Conservation (phyloP, 2,797 vertebrate species). For the Nothura maculosa region DNA sequence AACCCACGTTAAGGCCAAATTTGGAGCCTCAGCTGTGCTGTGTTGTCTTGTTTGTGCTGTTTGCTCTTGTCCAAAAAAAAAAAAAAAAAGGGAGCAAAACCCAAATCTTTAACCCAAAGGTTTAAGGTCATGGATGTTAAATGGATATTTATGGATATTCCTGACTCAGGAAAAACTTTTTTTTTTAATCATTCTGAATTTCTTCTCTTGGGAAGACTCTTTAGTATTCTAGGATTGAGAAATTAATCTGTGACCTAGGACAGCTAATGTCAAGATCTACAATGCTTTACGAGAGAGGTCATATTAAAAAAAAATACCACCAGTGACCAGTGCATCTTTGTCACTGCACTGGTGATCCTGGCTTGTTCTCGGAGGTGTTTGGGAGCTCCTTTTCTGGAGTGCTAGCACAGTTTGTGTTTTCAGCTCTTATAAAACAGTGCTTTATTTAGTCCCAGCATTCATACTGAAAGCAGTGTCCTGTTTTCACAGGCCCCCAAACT, state of each 20-base stretch:
- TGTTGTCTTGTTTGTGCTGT: not conserved
- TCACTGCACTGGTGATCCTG: not conserved
- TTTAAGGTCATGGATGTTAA: not conserved
- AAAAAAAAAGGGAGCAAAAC: not conserved
- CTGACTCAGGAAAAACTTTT: not conserved
- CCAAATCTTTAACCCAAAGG: too few relatives aligned
- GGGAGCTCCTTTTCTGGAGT: not conserved
- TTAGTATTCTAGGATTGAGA: not conserved
- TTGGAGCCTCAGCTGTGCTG: not conserved
- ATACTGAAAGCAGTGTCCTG: not conserved
- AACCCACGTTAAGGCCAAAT: not conserved
- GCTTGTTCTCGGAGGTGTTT: not conserved
- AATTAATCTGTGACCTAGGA: not conserved
- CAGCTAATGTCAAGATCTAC: not conserved
- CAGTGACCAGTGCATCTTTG: not conserved
- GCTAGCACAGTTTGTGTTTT: not conserved
- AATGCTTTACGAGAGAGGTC: not conserved
- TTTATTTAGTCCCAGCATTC: not conserved
- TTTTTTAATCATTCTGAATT: not conserved
- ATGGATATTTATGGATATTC: too few relatives aligned
- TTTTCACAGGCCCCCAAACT: not conserved
- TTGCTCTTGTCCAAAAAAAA: not conserved
- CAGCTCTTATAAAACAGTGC: not conserved
- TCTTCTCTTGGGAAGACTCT: not conserved
- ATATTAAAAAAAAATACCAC: not conserved